Evolutionary conservation across 2,113 vertebrate genomes (phyloP).

Genomic region (Chloebia gouldiae): DNA sequence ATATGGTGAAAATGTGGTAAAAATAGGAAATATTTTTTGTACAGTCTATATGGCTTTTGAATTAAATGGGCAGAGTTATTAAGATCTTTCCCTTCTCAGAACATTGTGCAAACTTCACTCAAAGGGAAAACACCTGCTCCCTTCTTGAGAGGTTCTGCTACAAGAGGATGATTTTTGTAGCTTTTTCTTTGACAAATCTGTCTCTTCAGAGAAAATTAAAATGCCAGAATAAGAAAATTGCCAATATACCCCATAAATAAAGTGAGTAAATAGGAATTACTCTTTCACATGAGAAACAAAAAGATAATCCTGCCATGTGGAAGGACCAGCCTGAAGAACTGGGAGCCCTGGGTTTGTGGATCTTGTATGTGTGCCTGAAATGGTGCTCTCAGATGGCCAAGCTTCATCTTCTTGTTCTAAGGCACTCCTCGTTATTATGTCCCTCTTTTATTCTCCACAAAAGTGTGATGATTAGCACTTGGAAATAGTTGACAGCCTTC

Average conservation of each 20-base stretch:
- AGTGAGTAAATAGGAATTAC: conserved; percentile 11
- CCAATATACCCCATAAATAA: background rate
- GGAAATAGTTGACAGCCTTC: conserved; percentile 31
- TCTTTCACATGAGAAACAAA: background rate
- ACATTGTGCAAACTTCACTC: background rate
- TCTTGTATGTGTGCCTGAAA: background rate
- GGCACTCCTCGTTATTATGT: background rate
- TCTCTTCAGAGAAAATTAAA: background rate
- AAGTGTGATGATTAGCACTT: conserved; percentile 34
- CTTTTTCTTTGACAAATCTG: conserved; percentile 38
- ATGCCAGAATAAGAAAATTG: conserved; percentile 32
- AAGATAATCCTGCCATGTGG: background rate
- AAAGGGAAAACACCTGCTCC: background rate
- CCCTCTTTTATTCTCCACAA: conserved; percentile 26
- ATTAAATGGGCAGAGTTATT: background rate
- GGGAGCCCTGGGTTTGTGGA: background rate
- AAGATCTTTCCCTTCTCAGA: background rate
- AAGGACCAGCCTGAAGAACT: background rate
- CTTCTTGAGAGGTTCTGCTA: background rate
- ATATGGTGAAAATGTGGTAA: background rate
- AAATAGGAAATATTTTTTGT: background rate
- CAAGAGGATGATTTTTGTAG: background rate
- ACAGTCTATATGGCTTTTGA: background rate
- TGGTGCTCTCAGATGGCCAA: background rate
- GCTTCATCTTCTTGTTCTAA: background rate